phyloP scores from a whole-genome alignment of 2,797 vertebrate genomes.

The Oophaga sylvatica region DNA sequence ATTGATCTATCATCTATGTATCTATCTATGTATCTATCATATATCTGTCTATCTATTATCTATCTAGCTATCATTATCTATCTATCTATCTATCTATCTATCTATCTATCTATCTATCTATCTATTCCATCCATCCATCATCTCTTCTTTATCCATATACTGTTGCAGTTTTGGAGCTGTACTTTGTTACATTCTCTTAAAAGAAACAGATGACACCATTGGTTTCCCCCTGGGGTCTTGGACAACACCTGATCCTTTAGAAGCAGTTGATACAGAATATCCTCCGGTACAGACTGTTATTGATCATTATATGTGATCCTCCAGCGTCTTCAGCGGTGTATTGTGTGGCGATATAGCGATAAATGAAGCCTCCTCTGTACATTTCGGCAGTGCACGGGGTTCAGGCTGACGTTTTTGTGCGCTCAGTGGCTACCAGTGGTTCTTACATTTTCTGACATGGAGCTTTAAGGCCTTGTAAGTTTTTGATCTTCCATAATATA shows the following conservation, averaged over 20 bases:
- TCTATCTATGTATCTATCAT: too few relatives aligned
- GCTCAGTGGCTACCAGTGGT: not conserved
- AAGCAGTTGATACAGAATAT: not conserved
- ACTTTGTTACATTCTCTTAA: constrained; percentile 8
- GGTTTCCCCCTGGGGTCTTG: not conserved
- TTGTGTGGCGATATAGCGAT: not conserved
- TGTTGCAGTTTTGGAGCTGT: not conserved
- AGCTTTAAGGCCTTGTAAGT: too few relatives aligned
- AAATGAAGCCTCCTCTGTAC: not conserved
- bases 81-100: not conserved
- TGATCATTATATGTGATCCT: not conserved
- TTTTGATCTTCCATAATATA: not conserved
- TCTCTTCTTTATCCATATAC: not conserved
- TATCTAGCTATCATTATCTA: not conserved
- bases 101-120: not conserved
- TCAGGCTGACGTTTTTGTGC: not conserved
- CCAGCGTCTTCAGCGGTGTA: not conserved
- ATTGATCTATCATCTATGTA: not conserved
- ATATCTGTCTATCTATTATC: too few relatives aligned
- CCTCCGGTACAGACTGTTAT: not conserved
- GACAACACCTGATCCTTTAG: constrained; percentile 10
- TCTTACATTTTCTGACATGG: not conserved
- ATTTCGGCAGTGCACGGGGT: not conserved
- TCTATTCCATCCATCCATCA: not conserved
- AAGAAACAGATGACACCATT: not conserved